Base-by-base conservation (phyloP, 2,888 invertebrate species). In the Idaea aversata region DNA sequence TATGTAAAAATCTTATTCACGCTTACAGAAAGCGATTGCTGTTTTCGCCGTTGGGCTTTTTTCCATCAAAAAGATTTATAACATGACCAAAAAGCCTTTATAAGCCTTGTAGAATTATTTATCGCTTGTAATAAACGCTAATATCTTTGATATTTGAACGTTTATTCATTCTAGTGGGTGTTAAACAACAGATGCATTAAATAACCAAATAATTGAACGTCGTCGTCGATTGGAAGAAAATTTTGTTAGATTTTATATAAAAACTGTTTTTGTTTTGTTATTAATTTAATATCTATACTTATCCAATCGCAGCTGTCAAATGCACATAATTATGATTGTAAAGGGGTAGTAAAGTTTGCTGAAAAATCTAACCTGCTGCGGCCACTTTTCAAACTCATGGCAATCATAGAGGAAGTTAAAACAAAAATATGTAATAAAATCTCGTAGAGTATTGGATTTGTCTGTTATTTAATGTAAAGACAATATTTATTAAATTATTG, bases 81-180 rank as follows among this genome's bases (percentile, higher is more conserved):
- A 72, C 74, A 68, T 69, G 66, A 68, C 72, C 70, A 74, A 74
- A 71, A 67, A 73, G 74, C 59, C 68, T 73, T 73, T 73, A 72
- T 73, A 72, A 74, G 71, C 71, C 71, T 74, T 74, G 70, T 67
- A 71, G 74, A 74, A 74, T 74, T 74, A 74, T 73, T 74, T 74
- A 74, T 74, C 70, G 73, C 62, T 67, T 68, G 74, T 72, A 74
- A 74, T 74, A 74, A 74, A 72, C 74, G 74, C 74, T 74, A 70
- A 72, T 72, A 72, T 74, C 47, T 74, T 67, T 72, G 74, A 71
- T 72, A 70, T 74, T 72, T 71, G 70, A 74, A 69, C 74, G 66
- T 69, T 74, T 68, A 72, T 70, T 66, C 70, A 69, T 70, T 67
- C 67, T 62, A 67, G 70, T 67, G 70, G 72, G 15, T 15, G 59